Evolutionary conservation across 2,113 vertebrate genomes (phyloP).

Genomic region (Grammomys dolichurus): DNA sequence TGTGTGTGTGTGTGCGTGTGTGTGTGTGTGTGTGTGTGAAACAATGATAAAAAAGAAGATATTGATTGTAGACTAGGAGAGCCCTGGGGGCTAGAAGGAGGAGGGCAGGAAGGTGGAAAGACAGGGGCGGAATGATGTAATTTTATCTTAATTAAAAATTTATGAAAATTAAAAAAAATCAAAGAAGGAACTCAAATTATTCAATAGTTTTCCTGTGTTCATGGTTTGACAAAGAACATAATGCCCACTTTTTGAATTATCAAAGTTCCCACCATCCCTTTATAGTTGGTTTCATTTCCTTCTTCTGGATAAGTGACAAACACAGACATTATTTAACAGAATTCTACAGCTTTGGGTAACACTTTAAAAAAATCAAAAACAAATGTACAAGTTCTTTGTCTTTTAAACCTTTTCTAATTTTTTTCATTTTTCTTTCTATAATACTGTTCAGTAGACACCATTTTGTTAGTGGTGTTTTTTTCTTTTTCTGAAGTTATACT

Average conservation of each 20-base stretch:
- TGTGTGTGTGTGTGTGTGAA: background rate
- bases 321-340: background rate
- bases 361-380: background rate
- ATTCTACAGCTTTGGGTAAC: background rate
- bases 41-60: background rate
- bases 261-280: background rate
- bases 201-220: background rate
- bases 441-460: background rate
- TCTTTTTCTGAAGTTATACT: slow-evolving; percentile 5
- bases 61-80: background rate
- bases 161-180: background rate
- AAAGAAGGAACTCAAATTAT: background rate
- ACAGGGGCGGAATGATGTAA: accelerated
- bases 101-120: background rate
- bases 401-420: background rate
- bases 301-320: background rate
- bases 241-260: background rate
- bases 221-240: background rate
- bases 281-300: background rate
- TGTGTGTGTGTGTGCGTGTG: background rate
- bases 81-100: background rate
- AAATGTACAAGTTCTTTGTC: background rate
- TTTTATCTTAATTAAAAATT: background rate
- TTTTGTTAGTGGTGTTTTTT: background rate
- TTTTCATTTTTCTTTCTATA: background rate